These are phyloP conservation scores for Camponotus fellah DNA, from an alignment of 2,888 invertebrate species.

Conservation along the genomic window DNA sequence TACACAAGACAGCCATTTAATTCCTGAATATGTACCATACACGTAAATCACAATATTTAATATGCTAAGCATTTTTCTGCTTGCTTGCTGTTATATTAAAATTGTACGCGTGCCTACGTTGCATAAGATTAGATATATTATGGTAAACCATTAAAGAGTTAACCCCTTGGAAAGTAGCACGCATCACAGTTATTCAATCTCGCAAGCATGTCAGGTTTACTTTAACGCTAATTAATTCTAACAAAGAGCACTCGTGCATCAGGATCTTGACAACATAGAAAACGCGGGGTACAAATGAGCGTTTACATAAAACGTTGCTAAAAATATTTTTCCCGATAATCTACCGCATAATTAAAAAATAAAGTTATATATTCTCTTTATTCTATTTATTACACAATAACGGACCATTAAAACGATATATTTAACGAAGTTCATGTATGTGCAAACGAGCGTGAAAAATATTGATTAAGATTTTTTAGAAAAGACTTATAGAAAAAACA, in stretches of 20 bases:
- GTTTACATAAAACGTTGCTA: not conserved
- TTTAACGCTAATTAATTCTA: conserved; percentile 62
- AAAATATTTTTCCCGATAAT: conserved; percentile 24
- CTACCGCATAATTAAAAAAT: conserved; percentile 23
- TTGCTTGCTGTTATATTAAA: not conserved
- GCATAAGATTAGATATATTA: conserved; percentile 52
- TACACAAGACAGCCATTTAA: conserved; percentile 25
- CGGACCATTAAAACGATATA: not conserved
- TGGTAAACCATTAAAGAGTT: conserved; percentile 51
- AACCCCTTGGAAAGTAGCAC: conserved; percentile 55
- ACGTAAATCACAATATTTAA: conserved; percentile 37
- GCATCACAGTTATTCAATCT: conserved; percentile 50
- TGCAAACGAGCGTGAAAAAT: not conserved
- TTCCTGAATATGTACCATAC: conserved; percentile 28
- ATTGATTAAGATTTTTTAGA: not conserved
- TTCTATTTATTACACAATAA: conserved; percentile 3
- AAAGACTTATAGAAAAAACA: not conserved
- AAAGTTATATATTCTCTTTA: conserved; percentile 17
- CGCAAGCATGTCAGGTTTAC: conserved; percentile 45
- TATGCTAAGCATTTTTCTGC: conserved; percentile 18
- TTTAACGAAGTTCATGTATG: not conserved
- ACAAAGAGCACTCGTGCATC: conserved; percentile 53
- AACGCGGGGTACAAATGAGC: conserved; percentile 42
- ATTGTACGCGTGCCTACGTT: conserved; percentile 20
- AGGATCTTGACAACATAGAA: conserved; percentile 42